Conservation (phyloP, 2,888 invertebrate species). For the Petrolisthes cinctipes region DNA sequence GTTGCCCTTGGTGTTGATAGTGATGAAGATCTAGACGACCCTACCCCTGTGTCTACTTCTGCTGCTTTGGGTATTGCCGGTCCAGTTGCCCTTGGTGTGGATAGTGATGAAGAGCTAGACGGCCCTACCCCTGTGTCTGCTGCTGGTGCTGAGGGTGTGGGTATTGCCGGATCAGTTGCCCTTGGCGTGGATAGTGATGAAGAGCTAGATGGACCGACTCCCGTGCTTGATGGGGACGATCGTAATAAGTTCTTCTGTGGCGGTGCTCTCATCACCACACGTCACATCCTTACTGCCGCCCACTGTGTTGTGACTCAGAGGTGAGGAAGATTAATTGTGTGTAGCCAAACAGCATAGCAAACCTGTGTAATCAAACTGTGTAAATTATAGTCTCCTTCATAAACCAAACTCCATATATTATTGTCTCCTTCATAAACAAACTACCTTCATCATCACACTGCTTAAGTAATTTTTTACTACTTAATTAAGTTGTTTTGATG, state of each 20-base stretch:
- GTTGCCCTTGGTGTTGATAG: background rate
- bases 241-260: slow-evolving; percentile 44
- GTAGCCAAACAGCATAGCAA: no score
- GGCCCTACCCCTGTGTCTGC: background rate
- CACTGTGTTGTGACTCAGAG: slow-evolving; percentile 27
- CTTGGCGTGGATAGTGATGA: background rate
- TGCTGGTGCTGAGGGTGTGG: no score
- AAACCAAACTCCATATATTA: no score
- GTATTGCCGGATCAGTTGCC: background rate
- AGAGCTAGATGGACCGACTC: slow-evolving; percentile 1
- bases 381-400: no score
- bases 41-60: background rate
- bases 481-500: no score
- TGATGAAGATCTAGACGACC: background rate
- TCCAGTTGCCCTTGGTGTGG: no score
- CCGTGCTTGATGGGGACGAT: slow-evolving; percentile 23
- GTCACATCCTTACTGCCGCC: slow-evolving; percentile 45
- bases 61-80: no score
- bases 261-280: slow-evolving; percentile 32
- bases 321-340: background rate
- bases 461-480: no score
- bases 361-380: no score
- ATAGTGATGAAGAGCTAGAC: no score
- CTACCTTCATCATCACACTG: no score
- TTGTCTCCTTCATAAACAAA: no score